Conservation (phyloP, 2,113 vertebrate species). For the Anhinga anhinga region DNA sequence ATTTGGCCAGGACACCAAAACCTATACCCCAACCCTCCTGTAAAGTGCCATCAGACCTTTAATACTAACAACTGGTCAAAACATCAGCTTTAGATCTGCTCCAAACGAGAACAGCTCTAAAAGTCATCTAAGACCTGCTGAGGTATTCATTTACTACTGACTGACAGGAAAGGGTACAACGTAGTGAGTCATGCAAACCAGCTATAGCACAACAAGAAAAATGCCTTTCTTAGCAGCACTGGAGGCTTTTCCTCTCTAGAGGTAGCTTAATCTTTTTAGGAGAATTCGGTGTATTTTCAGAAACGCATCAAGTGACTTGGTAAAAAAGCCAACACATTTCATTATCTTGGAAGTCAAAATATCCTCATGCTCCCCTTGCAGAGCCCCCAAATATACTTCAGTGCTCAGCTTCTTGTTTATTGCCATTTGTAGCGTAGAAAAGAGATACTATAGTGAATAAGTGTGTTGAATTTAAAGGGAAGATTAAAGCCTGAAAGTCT, state of each 20-base stretch:
- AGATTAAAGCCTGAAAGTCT: background rate
- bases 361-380: background rate
- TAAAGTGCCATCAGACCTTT: background rate
- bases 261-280: background rate
- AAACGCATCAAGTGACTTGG: background rate
- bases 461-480: background rate
- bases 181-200: background rate
- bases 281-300: background rate
- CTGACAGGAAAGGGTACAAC: background rate
- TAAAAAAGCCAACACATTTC: background rate
- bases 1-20: constrained; percentile 36
- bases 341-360: background rate
- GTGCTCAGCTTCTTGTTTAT: background rate
- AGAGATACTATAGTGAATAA: background rate
- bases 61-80: constrained; percentile 30
- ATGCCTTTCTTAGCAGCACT: background rate
- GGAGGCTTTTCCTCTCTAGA: background rate
- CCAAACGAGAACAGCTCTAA: background rate
- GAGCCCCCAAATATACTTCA: background rate
- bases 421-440: background rate
- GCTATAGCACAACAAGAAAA: background rate
- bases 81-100: constrained; percentile 34
- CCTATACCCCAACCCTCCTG: background rate
- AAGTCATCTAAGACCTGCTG: background rate
- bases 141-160: background rate